Percentiles rank a stretch among this genome's conserved stretches.
Evolutionary conservation across 2,888 invertebrate genomes (phyloP).

Genomic region (Microctonus hyperodae): DNA sequence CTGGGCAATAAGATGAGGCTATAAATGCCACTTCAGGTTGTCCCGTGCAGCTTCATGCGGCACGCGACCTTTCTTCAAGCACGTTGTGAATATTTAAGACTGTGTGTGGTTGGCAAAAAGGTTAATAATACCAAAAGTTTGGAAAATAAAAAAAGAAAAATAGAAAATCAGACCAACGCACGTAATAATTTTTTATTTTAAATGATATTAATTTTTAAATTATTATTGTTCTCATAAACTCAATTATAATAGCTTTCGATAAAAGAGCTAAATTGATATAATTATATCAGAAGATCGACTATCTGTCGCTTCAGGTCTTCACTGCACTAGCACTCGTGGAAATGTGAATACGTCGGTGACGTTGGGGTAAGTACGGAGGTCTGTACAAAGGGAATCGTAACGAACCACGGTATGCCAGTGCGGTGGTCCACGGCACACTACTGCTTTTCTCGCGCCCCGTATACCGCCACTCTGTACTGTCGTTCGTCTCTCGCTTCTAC

Average conservation of each 20-base stretch:
- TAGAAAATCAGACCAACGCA: background rate
- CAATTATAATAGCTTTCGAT: background rate
- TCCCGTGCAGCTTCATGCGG: slow-evolving; percentile 53
- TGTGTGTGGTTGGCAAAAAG: background rate
- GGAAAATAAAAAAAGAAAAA: background rate
- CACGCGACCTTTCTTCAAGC: slow-evolving; percentile 55
- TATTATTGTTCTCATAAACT: background rate
- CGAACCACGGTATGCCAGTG: slow-evolving; percentile 63
- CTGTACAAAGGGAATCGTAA: slow-evolving; percentile 59
- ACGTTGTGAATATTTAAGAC: slow-evolving; percentile 30
- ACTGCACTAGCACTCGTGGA: slow-evolving; percentile 60
- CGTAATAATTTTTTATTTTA: slow-evolving; percentile 1
- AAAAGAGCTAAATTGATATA: slow-evolving; percentile 10
- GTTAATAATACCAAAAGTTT: background rate
- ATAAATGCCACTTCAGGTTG: slow-evolving; percentile 52
- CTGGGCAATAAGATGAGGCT: slow-evolving; percentile 57
- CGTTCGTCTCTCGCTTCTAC: slow-evolving; percentile 66
- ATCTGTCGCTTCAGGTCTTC: slow-evolving; percentile 38
- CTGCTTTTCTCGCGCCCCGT: slow-evolving; percentile 69
- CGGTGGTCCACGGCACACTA: slow-evolving; percentile 74
- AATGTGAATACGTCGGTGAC: slow-evolving; percentile 50
- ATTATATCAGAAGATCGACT: slow-evolving; percentile 16
- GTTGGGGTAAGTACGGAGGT: slow-evolving; percentile 38
- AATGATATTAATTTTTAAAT: background rate
- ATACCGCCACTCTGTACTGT: slow-evolving; percentile 67